These are phyloP conservation scores for Apostichopus japonicus DNA, from an alignment of 35 echinoderm and acorn worm species.

Conservation along the genomic window DNA sequence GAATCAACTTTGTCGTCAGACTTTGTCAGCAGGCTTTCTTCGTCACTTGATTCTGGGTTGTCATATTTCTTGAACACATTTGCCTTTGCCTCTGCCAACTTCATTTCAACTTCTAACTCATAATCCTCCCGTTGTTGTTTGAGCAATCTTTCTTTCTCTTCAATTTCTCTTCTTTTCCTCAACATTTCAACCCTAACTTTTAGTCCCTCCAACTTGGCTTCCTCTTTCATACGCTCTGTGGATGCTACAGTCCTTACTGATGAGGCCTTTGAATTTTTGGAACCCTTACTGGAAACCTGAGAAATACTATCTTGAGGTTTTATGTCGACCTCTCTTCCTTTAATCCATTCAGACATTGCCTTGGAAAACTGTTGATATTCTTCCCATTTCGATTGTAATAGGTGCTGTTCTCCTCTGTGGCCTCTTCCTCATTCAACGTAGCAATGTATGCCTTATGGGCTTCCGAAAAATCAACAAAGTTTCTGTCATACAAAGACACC, in stretches of 20 bases:
- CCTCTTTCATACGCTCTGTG: not conserved
- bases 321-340: not conserved
- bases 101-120: conserved; percentile 42
- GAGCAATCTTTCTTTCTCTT: no score
- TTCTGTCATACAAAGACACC: no score
- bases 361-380: no score
- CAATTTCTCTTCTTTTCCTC: no score
- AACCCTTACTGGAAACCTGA: conserved; percentile 22
- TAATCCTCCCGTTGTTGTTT: conserved; percentile 52
- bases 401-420: no score
- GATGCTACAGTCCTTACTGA: conserved; percentile 11
- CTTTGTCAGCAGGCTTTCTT: no score
- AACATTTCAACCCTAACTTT: no score
- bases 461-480: no score
- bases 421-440: no score
- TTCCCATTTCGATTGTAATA: no score
- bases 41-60: not conserved
- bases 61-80: conserved; percentile 35
- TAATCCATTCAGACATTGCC: conserved; percentile 29
- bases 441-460: no score
- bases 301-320: conserved; percentile 49
- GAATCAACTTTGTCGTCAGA: no score
- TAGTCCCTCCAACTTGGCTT: not conserved
- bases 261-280: conserved; percentile 26
- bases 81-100: conserved; percentile 27